Evolutionary conservation across 64 coral and sea anemone species (phyloP).

Genomic region (Acropora tenuis): DNA sequence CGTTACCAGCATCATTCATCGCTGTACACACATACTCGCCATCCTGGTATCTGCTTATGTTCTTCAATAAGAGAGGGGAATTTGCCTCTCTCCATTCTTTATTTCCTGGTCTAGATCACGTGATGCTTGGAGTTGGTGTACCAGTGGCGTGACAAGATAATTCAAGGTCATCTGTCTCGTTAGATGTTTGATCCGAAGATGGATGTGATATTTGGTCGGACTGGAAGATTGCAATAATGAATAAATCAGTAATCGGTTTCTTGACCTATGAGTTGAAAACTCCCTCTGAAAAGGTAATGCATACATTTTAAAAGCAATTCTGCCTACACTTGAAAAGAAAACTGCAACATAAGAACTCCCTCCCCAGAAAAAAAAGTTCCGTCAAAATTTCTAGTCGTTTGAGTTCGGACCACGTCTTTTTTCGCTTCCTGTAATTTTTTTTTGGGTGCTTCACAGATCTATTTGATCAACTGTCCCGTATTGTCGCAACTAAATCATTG

Average conservation of each 20-base stretch:
- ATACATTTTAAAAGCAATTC: no score
- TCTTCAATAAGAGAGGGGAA: background rate
- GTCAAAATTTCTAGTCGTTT: no score
- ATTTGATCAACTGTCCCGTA: no score
- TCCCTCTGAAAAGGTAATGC: no score
- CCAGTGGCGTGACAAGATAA: background rate
- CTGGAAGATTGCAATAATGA: background rate
- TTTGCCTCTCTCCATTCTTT: background rate
- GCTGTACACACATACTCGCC: conserved; percentile 1
- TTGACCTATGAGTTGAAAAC: background rate
- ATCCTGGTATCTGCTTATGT: conserved; percentile 10
- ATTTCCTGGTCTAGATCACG: background rate
- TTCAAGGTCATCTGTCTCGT: background rate
- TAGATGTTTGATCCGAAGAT: background rate
- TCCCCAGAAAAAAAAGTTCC: no score
- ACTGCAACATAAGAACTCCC: no score
- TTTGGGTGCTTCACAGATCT: no score
- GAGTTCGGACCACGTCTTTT: no score
- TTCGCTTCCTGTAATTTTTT: no score
- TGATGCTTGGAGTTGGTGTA: conserved; percentile 1
- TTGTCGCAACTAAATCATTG: no score
- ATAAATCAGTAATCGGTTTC: background rate
- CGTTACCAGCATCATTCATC: background rate
- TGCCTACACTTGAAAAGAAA: no score
- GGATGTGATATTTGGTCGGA: background rate